Conservation (phyloP, 2,797 vertebrate species). For the Karalla daura region DNA sequence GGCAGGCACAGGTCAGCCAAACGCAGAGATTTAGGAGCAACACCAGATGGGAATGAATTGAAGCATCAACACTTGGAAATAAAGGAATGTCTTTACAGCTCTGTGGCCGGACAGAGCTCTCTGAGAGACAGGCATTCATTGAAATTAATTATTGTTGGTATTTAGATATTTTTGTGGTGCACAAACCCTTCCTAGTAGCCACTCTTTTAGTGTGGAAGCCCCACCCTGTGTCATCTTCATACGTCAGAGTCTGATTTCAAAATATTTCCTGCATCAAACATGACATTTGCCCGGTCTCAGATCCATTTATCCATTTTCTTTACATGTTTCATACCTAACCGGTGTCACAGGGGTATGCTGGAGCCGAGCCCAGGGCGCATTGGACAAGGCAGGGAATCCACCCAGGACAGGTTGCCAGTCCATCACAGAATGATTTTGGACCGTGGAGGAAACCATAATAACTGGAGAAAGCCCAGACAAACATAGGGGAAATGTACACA, state of each 20-base stretch:
- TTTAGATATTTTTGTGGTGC: not conserved
- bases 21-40: constrained; percentile 65
- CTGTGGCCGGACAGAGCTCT: not conserved
- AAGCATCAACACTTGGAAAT: constrained; percentile 37
- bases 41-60: constrained; percentile 74
- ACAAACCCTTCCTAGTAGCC: not conserved
- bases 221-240: not conserved
- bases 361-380: no score
- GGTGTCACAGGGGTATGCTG: no score
- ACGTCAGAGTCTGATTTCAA: not conserved
- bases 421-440: no score
- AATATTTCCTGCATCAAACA: not conserved
- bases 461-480: no score
- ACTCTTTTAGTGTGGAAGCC: not conserved
- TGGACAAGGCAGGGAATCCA: no score
- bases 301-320: no score
- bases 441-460: no score
- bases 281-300: not conserved
- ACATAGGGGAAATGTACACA: no score
- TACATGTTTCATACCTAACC: no score
- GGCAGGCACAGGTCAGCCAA: constrained; percentile 75
- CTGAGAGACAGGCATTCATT: not conserved
- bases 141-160: not conserved
- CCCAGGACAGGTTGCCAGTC: no score
- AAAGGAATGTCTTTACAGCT: constrained; percentile 33